phyloP scores from a whole-genome alignment of 2,113 vertebrate species.

The Ophthalmolycus amberensis region DNA sequence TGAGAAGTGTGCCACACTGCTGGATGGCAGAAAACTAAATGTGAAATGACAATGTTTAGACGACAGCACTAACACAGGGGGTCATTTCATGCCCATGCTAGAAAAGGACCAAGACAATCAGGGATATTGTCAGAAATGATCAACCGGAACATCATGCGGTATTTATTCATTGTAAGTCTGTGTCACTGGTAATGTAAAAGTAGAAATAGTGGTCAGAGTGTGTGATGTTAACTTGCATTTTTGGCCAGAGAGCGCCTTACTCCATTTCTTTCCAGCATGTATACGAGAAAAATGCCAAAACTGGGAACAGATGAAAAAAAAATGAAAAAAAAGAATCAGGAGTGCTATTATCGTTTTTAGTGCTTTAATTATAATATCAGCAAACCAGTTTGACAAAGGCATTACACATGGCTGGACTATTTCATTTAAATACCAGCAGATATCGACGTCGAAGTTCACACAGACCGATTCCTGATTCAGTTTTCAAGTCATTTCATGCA shows the following conservation, averaged over 20 bases:
- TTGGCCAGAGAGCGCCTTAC: slow-evolving; percentile 82
- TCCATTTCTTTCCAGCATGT: slow-evolving; percentile 65
- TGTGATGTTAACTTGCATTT: slow-evolving; percentile 75
- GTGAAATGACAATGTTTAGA: slow-evolving; percentile 63
- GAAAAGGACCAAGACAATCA: slow-evolving; percentile 80
- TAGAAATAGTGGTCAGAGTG: slow-evolving; percentile 79
- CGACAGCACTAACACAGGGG: slow-evolving; percentile 60
- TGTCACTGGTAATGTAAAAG: slow-evolving; percentile 77
- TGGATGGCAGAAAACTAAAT: slow-evolving; percentile 38
- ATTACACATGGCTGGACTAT: slow-evolving; percentile 45
- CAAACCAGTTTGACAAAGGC: slow-evolving; percentile 42
- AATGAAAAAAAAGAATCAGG: slow-evolving; percentile 18
- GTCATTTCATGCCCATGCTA: slow-evolving; percentile 56
- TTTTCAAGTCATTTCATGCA: slow-evolving; percentile 70
- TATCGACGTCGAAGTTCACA: slow-evolving; percentile 37
- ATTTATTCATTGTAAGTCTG: slow-evolving; percentile 80
- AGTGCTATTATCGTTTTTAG: slow-evolving; percentile 62
- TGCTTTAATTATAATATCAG: slow-evolving; percentile 59
- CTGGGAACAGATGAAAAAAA: slow-evolving; percentile 58
- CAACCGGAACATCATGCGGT: slow-evolving; percentile 72
- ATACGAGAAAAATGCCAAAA: slow-evolving; percentile 47
- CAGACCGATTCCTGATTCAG: slow-evolving; percentile 45
- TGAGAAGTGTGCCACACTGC: slow-evolving; percentile 63
- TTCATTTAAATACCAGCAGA: slow-evolving; percentile 59
- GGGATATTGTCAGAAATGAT: slow-evolving; percentile 81